Conservation (phyloP, 2,797 vertebrate species). For the Arctocebus calabarensis region DNA sequence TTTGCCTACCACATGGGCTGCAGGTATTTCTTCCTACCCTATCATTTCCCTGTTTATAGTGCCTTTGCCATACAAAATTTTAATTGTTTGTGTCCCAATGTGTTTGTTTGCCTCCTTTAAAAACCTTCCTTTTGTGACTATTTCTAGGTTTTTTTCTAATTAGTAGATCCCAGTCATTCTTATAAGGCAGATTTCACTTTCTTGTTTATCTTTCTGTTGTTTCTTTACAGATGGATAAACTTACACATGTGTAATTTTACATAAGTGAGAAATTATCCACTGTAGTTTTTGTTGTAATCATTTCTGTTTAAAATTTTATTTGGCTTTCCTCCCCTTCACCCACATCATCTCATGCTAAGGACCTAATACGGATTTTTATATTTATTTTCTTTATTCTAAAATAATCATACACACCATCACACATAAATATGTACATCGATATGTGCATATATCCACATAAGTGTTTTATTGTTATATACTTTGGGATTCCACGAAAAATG, state of each 20-base stretch:
- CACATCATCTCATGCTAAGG: background rate
- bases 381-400: background rate
- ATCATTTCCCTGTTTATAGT: background rate
- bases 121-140: background rate
- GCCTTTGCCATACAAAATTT: background rate
- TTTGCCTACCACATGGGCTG: background rate
- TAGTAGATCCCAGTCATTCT: background rate
- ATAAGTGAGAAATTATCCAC: background rate
- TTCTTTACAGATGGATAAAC: background rate
- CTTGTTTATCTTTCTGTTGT: background rate
- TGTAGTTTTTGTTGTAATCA: background rate
- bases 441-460: background rate
- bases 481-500: constrained; percentile 1
- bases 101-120: constrained; percentile 28
- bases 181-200: background rate
- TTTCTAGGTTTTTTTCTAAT: background rate
- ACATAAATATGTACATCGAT: background rate
- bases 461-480: background rate
- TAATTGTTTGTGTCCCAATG: background rate
- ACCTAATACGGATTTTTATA: background rate
- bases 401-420: background rate
- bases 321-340: background rate
- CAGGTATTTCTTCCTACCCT: background rate
- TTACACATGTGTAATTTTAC: background rate
- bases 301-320: background rate